Conservation (phyloP, 2,113 vertebrate genomes). For the Sitta europaea region DNA sequence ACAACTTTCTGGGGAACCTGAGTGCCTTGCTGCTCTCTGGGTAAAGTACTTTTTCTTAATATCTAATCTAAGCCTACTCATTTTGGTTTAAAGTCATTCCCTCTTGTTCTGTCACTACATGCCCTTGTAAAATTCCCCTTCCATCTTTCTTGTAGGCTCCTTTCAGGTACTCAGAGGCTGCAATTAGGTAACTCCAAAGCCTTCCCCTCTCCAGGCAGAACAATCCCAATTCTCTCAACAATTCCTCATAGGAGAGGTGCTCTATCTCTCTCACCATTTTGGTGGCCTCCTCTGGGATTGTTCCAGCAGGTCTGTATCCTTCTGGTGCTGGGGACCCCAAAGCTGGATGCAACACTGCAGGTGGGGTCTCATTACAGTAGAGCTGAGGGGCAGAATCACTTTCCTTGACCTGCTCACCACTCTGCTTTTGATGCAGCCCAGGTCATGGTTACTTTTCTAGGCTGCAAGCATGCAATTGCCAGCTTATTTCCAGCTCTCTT, state of each 20-base stretch:
- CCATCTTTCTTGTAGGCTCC: neutral
- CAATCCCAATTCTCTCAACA: neutral
- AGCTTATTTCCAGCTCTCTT: neutral
- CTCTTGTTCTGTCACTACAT: neutral
- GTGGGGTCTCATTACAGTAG: accelerated
- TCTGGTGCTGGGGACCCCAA: too few relatives aligned
- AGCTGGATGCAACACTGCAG: neutral
- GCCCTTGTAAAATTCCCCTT: neutral
- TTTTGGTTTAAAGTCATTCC: neutral
- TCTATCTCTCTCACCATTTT: neutral
- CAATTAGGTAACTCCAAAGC: neutral
- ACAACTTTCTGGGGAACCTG: neutral
- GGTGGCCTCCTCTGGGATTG: neutral
- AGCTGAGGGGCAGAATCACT: neutral
- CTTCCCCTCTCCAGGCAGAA: neutral
- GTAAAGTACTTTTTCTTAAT: neutral
- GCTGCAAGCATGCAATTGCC: neutral
- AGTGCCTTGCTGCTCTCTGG: neutral
- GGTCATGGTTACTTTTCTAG: neutral
- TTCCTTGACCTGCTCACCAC: neutral
- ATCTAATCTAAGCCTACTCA: neutral
- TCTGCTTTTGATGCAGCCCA: neutral
- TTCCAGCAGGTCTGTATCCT: neutral
- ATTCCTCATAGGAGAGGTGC: neutral
- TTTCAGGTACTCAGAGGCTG: neutral